Percentiles rank a stretch among this genome's conserved stretches.
phyloP scores from a whole-genome alignment of 1,140 invertebrate species.

The Ladona fulva region DNA sequence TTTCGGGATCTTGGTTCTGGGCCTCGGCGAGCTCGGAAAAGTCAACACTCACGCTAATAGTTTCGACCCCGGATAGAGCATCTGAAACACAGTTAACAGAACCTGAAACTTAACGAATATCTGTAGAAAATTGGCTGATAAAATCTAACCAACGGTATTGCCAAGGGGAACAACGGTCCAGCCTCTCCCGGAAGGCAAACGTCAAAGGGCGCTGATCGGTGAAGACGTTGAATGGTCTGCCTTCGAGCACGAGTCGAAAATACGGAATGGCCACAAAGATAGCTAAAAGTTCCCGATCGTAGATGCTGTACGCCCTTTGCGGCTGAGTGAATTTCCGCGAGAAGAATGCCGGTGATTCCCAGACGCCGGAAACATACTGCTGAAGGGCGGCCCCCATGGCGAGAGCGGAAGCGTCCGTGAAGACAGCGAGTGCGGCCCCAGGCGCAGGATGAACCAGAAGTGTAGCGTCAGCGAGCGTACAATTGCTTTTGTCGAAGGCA shows the following conservation, averaged over 20 bases:
- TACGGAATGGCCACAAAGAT: conserved; percentile 28
- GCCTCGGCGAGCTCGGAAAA: too few relatives aligned
- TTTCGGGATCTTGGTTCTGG: too few relatives aligned
- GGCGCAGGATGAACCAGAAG: conserved; percentile 16
- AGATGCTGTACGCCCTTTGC: conserved; percentile 28
- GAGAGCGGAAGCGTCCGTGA: conserved; percentile 35
- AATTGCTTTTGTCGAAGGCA: neutral
- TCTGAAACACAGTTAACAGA: conserved; percentile 26
- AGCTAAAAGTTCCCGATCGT: conserved; percentile 25
- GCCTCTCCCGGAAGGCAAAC: neutral
- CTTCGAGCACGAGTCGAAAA: conserved; percentile 32
- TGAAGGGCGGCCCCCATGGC: conserved; percentile 33
- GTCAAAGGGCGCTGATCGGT: conserved; percentile 36
- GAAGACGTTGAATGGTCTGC: conserved; percentile 27
- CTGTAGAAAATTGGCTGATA: conserved; percentile 33
- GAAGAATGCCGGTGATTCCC: conserved; percentile 23
- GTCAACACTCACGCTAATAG: too few relatives aligned
- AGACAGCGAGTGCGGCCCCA: conserved; percentile 8
- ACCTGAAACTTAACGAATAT: conserved; percentile 33
- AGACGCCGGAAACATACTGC: conserved; percentile 24
- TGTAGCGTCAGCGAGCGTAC: neutral
- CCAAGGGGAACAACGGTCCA: conserved; percentile 23
- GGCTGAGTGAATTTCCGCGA: neutral
- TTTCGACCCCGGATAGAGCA: too few relatives aligned
- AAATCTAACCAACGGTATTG: conserved; percentile 31